Evolutionary conservation across 2,888 invertebrate species (phyloP), one percentile per base, ranked within the genome.

Genomic region (Frankliniella intonsa): DNA sequence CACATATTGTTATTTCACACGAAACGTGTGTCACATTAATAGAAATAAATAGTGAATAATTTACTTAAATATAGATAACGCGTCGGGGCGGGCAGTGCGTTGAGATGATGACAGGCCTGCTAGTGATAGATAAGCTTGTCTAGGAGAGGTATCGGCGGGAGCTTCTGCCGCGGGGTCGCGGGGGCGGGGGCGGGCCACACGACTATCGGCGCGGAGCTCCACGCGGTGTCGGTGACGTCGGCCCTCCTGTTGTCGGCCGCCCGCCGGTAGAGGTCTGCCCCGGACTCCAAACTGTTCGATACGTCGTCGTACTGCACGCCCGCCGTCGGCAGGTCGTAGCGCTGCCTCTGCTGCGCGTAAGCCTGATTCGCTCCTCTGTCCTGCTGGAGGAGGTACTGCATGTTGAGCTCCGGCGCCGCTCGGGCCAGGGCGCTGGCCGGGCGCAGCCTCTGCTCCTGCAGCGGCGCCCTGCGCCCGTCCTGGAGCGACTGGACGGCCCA

Each of bases 361-460:
- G 38, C 3, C 38, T 38, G 38, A 38, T 38, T 38, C 38, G 2
- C 2, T 38, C 38, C n/a, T n/a, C n/a, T n/a, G 38, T 38, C 38
- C 38, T 38, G 38, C 55, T 55, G 3, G 55, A 55, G 1, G 55
- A 11, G 55, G 55, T 55, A 11, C 55, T 55, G 55, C 14, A 55
- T 17, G 3, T 17, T 5, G 3, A 38, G 38, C 38, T 38, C 38
- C 69, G 69, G n/a, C 69, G 65, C 65, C 12, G n/a, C 19, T 17
- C 19, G 55, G 38, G n/a, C 19, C 5, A 19, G 5, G 17, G 69
- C 69, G 22, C 69, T 69, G 69, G 69, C 55, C 7, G 81, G 50
- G 17, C 81, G 50, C 55, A 19, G 81, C 8, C 51, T 17, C 55
- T 50, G 81, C 55, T 81, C 55, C 81, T 55, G 81, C 55, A 51